Percentiles rank a stretch among this genome's conserved stretches.
phyloP scores from a whole-genome alignment of 2,797 vertebrate genomes.

The Sebastes hubbsi region DNA sequence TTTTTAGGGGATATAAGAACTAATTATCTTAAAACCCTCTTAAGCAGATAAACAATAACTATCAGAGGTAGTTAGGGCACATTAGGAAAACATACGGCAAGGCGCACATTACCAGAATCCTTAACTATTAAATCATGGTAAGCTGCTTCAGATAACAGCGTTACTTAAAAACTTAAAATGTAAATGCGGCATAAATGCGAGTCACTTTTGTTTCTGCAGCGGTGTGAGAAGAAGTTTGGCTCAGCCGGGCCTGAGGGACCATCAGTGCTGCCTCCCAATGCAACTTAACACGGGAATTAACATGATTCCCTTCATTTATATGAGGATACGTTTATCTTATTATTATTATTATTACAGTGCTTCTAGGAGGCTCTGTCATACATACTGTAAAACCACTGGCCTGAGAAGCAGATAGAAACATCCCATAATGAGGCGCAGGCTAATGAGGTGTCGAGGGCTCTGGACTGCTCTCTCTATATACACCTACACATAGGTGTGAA shows the following conservation, averaged over 20 bases:
- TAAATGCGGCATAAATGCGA: not conserved
- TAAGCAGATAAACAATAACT: constrained; percentile 13
- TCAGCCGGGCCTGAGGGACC: constrained; percentile 24
- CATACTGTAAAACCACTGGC: constrained; percentile 11
- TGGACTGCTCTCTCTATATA: constrained; percentile 1
- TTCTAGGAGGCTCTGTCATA: constrained; percentile 42
- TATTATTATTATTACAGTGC: constrained; percentile 43
- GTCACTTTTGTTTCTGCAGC: not conserved
- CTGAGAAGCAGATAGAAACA: constrained; percentile 37
- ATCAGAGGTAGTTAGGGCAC: constrained; percentile 9
- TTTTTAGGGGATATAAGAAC: constrained; percentile 4
- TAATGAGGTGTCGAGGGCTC: constrained; percentile 49
- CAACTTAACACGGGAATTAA: constrained; percentile 40
- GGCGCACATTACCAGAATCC: not conserved
- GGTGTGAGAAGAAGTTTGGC: not conserved
- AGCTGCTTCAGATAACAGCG: not conserved
- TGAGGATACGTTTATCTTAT: constrained; percentile 43
- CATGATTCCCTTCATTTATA: constrained; percentile 30
- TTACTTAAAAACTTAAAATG: constrained; percentile 12
- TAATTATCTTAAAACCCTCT: constrained; percentile 35
- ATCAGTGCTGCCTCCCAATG: constrained; percentile 13
- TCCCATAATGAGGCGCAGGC: constrained; percentile 50
- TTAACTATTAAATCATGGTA: not conserved
- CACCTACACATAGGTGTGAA: constrained; percentile 23
- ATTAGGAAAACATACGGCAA: not conserved